Percentiles rank a stretch among this genome's conserved stretches.
Conservation (phyloP, 2,888 invertebrate species). For the Nomada ruficornis region DNA sequence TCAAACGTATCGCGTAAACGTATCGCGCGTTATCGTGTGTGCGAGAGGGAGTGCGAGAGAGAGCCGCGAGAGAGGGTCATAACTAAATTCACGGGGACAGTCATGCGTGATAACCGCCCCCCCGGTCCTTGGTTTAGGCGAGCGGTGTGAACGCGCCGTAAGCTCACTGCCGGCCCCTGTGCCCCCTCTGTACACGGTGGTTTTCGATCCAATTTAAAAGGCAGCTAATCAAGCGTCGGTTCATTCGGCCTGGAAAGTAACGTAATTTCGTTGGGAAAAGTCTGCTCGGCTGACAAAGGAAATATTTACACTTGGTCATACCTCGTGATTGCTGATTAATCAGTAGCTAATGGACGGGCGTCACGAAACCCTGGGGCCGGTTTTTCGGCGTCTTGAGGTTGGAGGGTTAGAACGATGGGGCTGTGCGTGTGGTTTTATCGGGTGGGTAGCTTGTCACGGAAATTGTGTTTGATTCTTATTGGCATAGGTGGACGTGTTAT, state of each 20-base stretch:
- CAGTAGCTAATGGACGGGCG: neutral
- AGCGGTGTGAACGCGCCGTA: neutral
- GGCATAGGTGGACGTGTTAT: neutral
- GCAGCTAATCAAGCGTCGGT: slow-evolving; percentile 8
- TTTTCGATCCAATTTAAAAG: slow-evolving; percentile 19
- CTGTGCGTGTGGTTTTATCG: neutral
- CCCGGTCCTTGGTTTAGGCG: neutral
- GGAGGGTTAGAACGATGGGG: neutral
- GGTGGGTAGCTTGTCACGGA: neutral
- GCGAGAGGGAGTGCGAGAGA: neutral
- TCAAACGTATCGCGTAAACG: slow-evolving; percentile 39
- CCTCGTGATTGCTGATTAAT: slow-evolving; percentile 7
- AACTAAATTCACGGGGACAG: slow-evolving; percentile 34
- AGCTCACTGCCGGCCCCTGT: neutral
- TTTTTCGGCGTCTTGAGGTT: neutral
- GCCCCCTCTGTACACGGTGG: neutral
- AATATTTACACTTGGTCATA: neutral
- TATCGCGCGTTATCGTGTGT: slow-evolving; percentile 39
- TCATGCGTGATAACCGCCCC: slow-evolving; percentile 13
- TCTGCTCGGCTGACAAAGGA: neutral
- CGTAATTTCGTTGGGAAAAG: neutral
- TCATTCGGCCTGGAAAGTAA: slow-evolving; percentile 3
- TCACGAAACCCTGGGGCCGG: neutral
- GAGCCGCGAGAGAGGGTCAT: neutral
- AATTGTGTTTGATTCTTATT: slow-evolving; percentile 3